Evolutionary conservation across 2,888 invertebrate species (phyloP), one percentile per base, ranked within the genome.

Genomic region (Apamea sordens): DNA sequence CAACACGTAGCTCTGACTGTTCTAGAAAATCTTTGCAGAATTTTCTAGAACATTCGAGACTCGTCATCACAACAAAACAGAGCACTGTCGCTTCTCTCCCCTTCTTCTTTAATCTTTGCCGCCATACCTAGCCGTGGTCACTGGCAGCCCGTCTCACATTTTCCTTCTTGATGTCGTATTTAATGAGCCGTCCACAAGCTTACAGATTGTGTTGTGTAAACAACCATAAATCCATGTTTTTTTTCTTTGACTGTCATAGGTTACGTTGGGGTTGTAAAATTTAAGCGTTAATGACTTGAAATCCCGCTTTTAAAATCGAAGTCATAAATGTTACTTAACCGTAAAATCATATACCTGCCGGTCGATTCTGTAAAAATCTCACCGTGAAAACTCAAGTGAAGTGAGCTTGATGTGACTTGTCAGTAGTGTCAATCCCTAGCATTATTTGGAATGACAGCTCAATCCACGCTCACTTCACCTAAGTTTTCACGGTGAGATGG

Each of bases 111-210:
- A 86, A 50, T 92, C 93, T 90, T 84, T 92, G 92, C 63, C 86
- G 59, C 80, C 84, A 85, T 88, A 87, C 86, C 84, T 76, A 83
- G 76, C 75, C 88, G 88, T 86, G 90, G 88, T 90, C 90, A 89
- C 88, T 89, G 86, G 88, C 90, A 86, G 83, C 78, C 73, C 83
- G 81, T 83, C 87, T 88, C 88, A 82, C 88, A 90, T 88, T 93
- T 92, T 89, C 92, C 92, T 91, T 93, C 93, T 94, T 93, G 92
- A 94, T 92, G 94, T 92, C 89, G 92, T 91, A 93, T 95, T 96
- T 95, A 96, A 96, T 94, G 96, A 94, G 89, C 92, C 94, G 94
- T 95, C 82, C 82, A 82, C 89, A 77, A 84, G 88, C 85, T 79
- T 90, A 84, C 86, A 86, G 79, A 85, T 84, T 89, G 91, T 91